Evolutionary conservation across 2,797 vertebrate species (phyloP).

Genomic region (Fratercula arctica): DNA sequence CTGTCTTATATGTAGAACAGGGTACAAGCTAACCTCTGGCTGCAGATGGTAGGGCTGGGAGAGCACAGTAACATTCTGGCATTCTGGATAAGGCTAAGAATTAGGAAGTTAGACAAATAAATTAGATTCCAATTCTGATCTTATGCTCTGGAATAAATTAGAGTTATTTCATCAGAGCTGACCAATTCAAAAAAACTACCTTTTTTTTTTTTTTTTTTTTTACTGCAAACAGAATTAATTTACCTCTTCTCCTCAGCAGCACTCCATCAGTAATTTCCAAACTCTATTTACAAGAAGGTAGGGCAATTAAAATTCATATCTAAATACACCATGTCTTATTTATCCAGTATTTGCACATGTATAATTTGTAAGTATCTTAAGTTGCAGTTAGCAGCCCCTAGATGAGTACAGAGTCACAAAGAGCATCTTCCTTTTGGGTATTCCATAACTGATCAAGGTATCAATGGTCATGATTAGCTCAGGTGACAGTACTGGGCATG

Average conservation of each 20-base stretch:
- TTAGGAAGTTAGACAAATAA: background rate
- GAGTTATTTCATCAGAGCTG: background rate
- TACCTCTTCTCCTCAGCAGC: background rate
- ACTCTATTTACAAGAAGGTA: background rate
- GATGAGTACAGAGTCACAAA: background rate
- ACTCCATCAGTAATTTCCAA: background rate
- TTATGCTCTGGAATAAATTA: background rate
- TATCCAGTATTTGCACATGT: background rate
- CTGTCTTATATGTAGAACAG: background rate
- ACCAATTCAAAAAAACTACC: background rate
- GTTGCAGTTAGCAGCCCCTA: background rate
- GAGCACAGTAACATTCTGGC: background rate
- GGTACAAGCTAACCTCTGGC: background rate
- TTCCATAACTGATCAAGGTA: background rate
- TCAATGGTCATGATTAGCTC: background rate
- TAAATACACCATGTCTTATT: background rate
- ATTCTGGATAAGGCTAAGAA: background rate
- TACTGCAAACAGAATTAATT: background rate
- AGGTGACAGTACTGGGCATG: background rate
- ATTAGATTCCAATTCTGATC: background rate
- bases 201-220: background rate
- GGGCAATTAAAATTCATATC: background rate
- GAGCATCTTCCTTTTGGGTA: background rate
- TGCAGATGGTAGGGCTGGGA: background rate
- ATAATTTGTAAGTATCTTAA: background rate